Evolutionary conservation across 2,797 vertebrate species (phyloP).

Genomic region (Cichlasoma orientale): DNA sequence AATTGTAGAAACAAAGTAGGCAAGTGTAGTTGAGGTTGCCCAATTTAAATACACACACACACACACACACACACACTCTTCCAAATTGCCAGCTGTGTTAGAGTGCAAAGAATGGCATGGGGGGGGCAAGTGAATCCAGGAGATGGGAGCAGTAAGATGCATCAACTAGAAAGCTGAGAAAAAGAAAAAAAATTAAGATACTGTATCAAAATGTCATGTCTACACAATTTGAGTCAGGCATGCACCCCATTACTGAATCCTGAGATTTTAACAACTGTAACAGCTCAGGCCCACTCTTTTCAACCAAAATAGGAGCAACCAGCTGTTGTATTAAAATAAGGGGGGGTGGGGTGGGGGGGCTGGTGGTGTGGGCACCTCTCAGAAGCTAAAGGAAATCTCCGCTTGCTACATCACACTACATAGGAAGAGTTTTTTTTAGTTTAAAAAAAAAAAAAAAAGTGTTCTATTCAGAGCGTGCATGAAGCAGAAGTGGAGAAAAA

Average conservation of each 20-base stretch:
- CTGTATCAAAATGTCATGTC: not conserved
- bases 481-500: slow-evolving; percentile 28
- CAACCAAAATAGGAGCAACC: slow-evolving; percentile 41
- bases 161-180: not conserved
- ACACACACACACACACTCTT: slow-evolving; percentile 16
- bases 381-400: slow-evolving; percentile 40
- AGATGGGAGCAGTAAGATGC: not conserved
- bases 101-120: not conserved
- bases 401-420: slow-evolving; percentile 1
- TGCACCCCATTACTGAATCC: slow-evolving; percentile 26
- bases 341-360: too few relatives aligned
- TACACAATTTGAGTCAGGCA: not conserved
- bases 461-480: slow-evolving; percentile 12
- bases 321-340: slow-evolving; percentile 34
- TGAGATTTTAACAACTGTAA: slow-evolving; percentile 13
- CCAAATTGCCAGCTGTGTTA: slow-evolving; percentile 13
- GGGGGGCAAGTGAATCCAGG: not conserved
- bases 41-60: slow-evolving; percentile 17
- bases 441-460: slow-evolving; percentile 10
- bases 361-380: slow-evolving; percentile 10
- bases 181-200: not conserved
- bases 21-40: slow-evolving; percentile 10
- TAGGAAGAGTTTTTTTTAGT: not conserved
- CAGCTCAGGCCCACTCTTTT: slow-evolving; percentile 7
- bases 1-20: not conserved